Evolutionary conservation across 1,140 invertebrate genomes (phyloP), one percentile per base, ranked within the genome.

Genomic region (Babylonia areolata): DNA sequence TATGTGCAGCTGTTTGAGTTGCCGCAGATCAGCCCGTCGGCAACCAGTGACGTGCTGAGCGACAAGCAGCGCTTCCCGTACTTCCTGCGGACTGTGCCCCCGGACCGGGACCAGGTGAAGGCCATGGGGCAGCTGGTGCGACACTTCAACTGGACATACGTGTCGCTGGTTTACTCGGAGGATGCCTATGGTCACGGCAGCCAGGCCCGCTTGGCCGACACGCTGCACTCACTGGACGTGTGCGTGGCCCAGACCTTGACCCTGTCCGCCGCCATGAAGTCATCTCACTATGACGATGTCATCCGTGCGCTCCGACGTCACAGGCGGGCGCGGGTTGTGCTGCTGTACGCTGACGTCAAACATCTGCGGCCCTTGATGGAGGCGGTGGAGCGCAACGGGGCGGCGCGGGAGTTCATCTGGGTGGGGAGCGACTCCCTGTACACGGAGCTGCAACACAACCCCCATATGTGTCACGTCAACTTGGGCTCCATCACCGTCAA

Each of bases 341-440:
- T 97, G 0, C 93, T 97, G 5, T 97, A 96, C 90, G 96, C 96
- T 0, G 94, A 96, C 20, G 96, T 96, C 0, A 96, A 96, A 89
- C 96, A 97, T 89, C 96, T 96, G 0, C 95, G 90, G 51, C 93
- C 92, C n/a, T 86, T 96, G 20, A 87, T 95, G 58, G 87, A 89
- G 31, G 94, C 95, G 0, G 94, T 94, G 3, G 93, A 94, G 86
- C 95, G 93, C 11, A 89, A 92, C 42, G 88, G 91, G 58, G 87
- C 92, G 31, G 81, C 75, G n/a, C 71, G 87, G 23, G 85, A 89
- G 39, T 97, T 97, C 89, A 95, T 96, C 69, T 97, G 96, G 96
- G 95, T 97, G 23, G 96, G 96, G 1, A 96, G 96, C 86, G 97
- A 97, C 91, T 96, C 96, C 1, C 97, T 97, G 96, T 96, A 96